A percentile compares a stretch with the other conserved stretches of the same genome.
Conservation (phyloP, 53 echinoderm and acorn worm genomes). For the Holothuria scabra region DNA sequence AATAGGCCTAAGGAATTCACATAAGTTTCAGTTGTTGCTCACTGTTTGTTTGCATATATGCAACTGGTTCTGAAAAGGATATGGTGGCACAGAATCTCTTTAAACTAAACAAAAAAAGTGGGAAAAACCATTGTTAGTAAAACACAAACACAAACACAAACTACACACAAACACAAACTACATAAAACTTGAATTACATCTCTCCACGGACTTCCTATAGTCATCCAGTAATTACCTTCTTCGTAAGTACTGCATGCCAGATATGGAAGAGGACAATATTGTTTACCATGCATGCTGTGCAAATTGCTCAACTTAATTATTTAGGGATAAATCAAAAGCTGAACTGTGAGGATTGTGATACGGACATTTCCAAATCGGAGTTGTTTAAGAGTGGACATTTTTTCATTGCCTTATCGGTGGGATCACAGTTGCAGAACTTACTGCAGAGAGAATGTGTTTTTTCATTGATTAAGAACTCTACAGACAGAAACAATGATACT, state of each 20-base stretch:
- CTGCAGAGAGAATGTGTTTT: not conserved
- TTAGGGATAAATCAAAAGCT: constrained; percentile 17
- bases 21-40: too few species aligned
- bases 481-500: not conserved
- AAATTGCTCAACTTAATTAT: constrained; percentile 36
- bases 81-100: too few species aligned
- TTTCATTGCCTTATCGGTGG: constrained; percentile 28
- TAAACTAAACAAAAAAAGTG: too few species aligned
- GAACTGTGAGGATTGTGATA: constrained; percentile 18
- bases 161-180: too few species aligned
- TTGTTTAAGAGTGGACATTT: constrained; percentile 44
- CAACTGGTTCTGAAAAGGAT: too few species aligned
- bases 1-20: too few species aligned
- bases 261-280: constrained; percentile 24
- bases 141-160: too few species aligned
- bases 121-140: too few species aligned
- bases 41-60: too few species aligned
- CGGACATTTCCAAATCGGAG: not conserved
- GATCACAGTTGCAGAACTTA: constrained; percentile 1
- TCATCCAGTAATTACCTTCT: constrained; percentile 58
- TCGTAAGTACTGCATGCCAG: constrained; percentile 32
- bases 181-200: too few species aligned
- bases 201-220: too few species aligned
- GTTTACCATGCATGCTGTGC: constrained; percentile 49
- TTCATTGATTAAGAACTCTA: not conserved